phyloP scores from a whole-genome alignment of 2,888 invertebrate species.

The Cacoxenus indagator region DNA sequence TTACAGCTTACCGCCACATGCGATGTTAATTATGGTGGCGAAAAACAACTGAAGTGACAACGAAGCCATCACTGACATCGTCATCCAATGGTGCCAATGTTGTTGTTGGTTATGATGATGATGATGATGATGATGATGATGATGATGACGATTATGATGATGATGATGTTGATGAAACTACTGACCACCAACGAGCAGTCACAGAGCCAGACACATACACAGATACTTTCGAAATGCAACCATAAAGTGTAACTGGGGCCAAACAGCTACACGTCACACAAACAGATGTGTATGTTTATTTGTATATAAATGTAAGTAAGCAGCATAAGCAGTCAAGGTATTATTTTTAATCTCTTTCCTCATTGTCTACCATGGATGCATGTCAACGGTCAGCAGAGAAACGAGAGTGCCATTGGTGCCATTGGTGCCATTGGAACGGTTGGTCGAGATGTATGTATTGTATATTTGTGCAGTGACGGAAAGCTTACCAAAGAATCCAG shows the following conservation, averaged over 20 bases:
- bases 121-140: background rate
- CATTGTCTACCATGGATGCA: constrained; percentile 49
- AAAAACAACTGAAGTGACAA: background rate
- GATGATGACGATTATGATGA: background rate
- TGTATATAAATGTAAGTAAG: constrained; percentile 26
- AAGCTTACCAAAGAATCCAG: background rate
- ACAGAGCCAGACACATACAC: background rate
- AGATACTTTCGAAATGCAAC: background rate
- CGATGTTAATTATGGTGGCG: background rate
- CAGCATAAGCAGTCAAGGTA: constrained; percentile 59
- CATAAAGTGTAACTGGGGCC: background rate
- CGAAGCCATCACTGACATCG: background rate
- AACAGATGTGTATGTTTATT: constrained; percentile 30
- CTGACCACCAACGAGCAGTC: background rate
- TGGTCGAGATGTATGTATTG: constrained; percentile 2
- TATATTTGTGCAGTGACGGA: background rate
- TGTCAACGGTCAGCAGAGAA: background rate
- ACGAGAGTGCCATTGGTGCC: constrained; percentile 13
- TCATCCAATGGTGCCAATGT: background rate
- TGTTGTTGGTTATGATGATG: background rate
- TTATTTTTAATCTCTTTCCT: constrained; percentile 62
- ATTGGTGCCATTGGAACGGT: constrained; percentile 17
- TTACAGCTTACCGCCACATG: no score
- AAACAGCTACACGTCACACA: background rate
- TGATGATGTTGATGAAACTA: background rate